phyloP scores from a whole-genome alignment of 2,113 vertebrate species.

The Sclerurus mexicanus region DNA sequence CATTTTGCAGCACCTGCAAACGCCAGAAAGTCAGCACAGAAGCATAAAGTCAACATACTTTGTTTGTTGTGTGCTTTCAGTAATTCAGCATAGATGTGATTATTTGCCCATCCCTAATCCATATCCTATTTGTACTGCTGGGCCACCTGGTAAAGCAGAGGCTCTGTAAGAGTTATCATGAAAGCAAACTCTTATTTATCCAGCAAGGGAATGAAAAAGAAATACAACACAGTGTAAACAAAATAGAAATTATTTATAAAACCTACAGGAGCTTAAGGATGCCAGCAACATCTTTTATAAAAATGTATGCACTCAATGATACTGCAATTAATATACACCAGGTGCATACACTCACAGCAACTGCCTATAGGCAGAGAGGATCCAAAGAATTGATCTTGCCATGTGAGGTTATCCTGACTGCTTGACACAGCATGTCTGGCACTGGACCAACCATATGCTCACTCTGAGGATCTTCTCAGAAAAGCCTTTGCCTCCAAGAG shows the following conservation, averaged over 20 bases:
- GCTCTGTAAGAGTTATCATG: background rate
- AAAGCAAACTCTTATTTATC: background rate
- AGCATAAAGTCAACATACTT: background rate
- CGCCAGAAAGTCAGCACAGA: background rate
- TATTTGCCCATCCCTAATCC: constrained; percentile 5
- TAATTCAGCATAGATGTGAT: constrained; percentile 3
- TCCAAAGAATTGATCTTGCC: background rate
- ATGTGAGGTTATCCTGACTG: background rate
- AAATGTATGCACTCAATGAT: background rate
- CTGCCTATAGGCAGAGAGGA: background rate
- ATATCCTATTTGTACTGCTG: background rate
- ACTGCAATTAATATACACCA: background rate
- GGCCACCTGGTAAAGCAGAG: background rate
- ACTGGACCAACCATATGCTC: background rate
- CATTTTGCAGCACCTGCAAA: background rate
- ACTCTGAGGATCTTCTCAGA: background rate
- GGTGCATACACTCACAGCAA: background rate
- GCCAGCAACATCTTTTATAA: background rate
- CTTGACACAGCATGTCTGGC: background rate
- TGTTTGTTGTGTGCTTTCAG: background rate
- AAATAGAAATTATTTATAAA: background rate
- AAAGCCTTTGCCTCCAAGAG: background rate
- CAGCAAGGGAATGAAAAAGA: background rate
- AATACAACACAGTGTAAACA: background rate
- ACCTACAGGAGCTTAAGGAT: background rate